These are phyloP conservation scores for Heloderma charlesbogerti DNA, from an alignment of 2,113 vertebrate genomes.

Conservation along the genomic window DNA sequence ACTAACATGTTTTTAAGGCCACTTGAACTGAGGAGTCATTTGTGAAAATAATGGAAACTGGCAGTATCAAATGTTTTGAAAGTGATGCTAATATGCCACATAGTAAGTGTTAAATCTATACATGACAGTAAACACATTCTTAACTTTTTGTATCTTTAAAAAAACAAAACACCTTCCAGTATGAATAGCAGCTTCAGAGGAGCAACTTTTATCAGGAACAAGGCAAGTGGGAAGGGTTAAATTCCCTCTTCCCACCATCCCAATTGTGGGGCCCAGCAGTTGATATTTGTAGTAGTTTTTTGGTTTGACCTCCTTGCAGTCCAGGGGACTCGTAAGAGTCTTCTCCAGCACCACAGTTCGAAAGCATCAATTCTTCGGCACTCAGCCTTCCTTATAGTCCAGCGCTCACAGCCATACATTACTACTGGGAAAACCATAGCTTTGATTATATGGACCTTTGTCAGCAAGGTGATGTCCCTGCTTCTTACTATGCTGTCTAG, in stretches of 20 bases:
- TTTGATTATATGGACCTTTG: too few species aligned
- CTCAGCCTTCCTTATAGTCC: too few species aligned
- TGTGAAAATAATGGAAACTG: constrained; percentile 28
- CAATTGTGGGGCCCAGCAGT: background rate
- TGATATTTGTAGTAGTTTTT: background rate
- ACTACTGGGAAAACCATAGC: too few species aligned
- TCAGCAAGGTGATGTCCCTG: too few species aligned
- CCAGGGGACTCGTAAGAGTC: too few species aligned
- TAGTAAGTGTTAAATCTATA: background rate
- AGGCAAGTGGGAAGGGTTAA: background rate
- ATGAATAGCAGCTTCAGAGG: background rate
- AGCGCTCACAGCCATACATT: too few species aligned
- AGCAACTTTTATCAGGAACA: background rate
- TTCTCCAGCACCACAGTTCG: too few species aligned
- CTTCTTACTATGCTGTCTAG: too few species aligned
- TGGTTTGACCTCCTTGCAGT: too few species aligned
- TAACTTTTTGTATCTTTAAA: background rate
- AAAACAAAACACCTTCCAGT: background rate
- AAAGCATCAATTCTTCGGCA: too few species aligned
- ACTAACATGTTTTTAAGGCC: constrained; percentile 7
- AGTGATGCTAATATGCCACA: background rate
- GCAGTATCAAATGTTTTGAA: background rate
- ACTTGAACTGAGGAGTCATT: background rate
- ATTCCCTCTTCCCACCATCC: background rate
- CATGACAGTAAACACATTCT: background rate